Evolutionary conservation across 2,797 vertebrate species (phyloP), one percentile per base, ranked within the genome.

Genomic region (Danio choprae): DNA sequence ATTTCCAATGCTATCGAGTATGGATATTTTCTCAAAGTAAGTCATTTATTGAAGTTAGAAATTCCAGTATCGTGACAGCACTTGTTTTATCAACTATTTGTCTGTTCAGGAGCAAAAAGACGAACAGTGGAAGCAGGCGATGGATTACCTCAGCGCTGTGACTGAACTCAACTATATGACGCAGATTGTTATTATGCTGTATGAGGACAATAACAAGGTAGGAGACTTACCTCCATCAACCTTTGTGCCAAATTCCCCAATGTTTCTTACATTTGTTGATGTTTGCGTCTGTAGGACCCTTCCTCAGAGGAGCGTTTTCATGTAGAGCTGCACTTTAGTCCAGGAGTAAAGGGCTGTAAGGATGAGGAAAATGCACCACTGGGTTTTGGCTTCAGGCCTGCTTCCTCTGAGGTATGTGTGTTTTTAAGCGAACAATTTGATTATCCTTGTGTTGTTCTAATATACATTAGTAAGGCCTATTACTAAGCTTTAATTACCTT

Each of bases 111-210:
- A 96, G 74, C 93, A 91, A 78, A 94, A 95, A 86, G 96, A 97
- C 87, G 90, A 93, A 72, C 96, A 97, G 83, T 97, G 96, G 96
- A 95, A 94, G 88, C 92, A 95, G 88, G 96, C 96, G 81, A 93
- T 96, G 95, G 95, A 96, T 86, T 97, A 97, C 88, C 92, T 97
- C 82, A 94, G 95, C 72, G 95, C 95, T 77, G 96, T 97, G 85
- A 94, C 96, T 40, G 96, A 97, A 85, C 93, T 97, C 82, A 96
- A 97, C 92, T 97, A 97, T 89, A 97, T 97, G 96, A 96, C 96
- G 60, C 96, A 97, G 93, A 95, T 97, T 84, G 96, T 97, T 82
- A 95, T 97, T 88, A 97, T 97, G 96, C 92, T 97, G 80, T 97
- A 97, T 75, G 96, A 97, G 86, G 96, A 97, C 89, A 96, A 96